Evolutionary conservation across 2,797 vertebrate species (phyloP).

Genomic region (Neosalanx taihuensis): DNA sequence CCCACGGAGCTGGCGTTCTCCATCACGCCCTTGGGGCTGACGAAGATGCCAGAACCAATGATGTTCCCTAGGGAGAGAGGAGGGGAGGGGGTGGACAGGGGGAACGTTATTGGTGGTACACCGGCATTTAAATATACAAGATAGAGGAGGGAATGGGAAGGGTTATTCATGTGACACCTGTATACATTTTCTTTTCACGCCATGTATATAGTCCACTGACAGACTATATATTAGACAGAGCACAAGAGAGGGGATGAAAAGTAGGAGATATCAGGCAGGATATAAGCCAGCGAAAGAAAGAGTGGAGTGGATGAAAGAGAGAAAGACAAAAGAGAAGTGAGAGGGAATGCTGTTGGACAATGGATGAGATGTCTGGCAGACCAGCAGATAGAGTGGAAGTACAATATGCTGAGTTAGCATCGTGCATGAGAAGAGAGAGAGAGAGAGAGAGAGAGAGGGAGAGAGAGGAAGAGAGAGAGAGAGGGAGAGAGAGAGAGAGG

Average conservation of each 20-base stretch:
- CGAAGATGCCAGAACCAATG: constrained; percentile 92
- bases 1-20: constrained; percentile 91
- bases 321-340: neutral
- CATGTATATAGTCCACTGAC: too few species aligned
- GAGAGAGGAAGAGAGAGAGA: neutral
- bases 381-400: constrained; percentile 22
- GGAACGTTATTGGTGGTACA: neutral
- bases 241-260: constrained; percentile 9
- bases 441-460: too few species aligned
- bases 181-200: neutral
- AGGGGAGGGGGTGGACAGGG: neutral
- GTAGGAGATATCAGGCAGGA: neutral
- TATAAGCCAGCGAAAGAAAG: neutral
- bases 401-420: constrained; percentile 55
- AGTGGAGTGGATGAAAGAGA: too few species aligned
- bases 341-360: too few species aligned
- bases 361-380: too few species aligned
- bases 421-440: constrained; percentile 25
- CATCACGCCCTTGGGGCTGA: constrained; percentile 90
- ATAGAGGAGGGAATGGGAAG: neutral
- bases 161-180: neutral
- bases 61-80: constrained; percentile 81
- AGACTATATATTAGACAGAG: neutral
- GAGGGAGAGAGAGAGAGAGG: neutral
- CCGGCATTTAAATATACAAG: too few species aligned